These are phyloP conservation scores for Syngnathoides biaculeatus DNA, from an alignment of 2,113 vertebrate species.

Conservation along the genomic window DNA sequence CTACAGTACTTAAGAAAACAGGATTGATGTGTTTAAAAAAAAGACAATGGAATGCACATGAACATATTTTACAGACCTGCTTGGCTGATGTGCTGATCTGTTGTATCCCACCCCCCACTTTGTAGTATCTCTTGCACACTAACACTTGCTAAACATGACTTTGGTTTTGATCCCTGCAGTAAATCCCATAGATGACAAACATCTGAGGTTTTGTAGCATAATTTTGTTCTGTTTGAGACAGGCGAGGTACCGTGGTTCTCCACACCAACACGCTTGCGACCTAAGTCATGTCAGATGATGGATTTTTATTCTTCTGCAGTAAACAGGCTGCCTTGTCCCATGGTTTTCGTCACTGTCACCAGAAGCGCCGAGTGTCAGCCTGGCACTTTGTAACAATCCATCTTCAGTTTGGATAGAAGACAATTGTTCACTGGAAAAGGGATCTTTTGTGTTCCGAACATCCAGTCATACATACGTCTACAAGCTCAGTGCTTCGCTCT, in stretches of 20 bases:
- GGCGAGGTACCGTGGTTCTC: conserved; percentile 31
- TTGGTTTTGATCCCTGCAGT: conserved; percentile 13
- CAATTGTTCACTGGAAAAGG: conserved; percentile 15
- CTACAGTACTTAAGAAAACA: background rate
- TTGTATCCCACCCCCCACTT: conserved; percentile 23
- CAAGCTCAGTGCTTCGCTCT: background rate
- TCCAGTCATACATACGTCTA: conserved; percentile 7
- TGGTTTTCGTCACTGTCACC: conserved; percentile 40
- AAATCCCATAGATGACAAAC: background rate
- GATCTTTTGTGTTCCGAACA: background rate
- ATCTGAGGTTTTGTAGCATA: conserved; percentile 41
- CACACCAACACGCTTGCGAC: conserved; percentile 26
- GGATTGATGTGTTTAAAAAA: background rate
- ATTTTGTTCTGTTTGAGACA: conserved; percentile 50
- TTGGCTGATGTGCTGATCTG: conserved; percentile 25
- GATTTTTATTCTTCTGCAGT: conserved; percentile 39
- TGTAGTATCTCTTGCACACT: background rate
- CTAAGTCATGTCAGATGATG: conserved; percentile 40
- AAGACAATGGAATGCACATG: background rate
- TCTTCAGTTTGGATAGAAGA: conserved; percentile 30
- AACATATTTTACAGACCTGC: background rate
- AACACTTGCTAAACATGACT: too few species aligned
- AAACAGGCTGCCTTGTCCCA: conserved; percentile 47
- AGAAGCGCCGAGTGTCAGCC: conserved; percentile 21
- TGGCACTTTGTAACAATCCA: conserved; percentile 42